Percentiles rank a stretch among this genome's conserved stretches.
These are phyloP conservation scores for Polymixis lichenea DNA, from an alignment of 2,888 invertebrate genomes.

Conservation along the genomic window DNA sequence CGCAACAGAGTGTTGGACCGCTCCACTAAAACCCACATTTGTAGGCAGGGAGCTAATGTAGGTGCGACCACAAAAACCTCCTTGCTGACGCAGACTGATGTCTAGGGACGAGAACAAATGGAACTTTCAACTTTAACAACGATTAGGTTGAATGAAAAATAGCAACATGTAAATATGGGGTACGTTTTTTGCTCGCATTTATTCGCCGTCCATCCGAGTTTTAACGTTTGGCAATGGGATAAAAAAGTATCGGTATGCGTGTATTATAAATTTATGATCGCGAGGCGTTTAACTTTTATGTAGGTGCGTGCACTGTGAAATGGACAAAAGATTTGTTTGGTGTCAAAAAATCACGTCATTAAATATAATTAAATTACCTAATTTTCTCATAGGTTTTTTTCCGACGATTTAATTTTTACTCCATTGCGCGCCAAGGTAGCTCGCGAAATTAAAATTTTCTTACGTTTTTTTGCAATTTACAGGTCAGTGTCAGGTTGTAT, in stretches of 20 bases:
- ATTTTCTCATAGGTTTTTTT: neutral
- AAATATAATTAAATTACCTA: neutral
- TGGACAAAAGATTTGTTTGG: neutral
- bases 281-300: neutral
- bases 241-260: neutral
- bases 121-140: constrained; percentile 71
- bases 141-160: constrained; percentile 73
- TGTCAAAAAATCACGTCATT: neutral
- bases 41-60: constrained; percentile 70
- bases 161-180: constrained; percentile 63
- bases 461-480: too few species aligned
- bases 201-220: constrained; percentile 25
- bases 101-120: constrained; percentile 78
- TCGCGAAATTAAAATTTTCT: too few species aligned
- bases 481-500: too few species aligned
- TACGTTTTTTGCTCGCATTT: constrained; percentile 52
- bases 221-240: constrained; percentile 16
- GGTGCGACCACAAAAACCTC: constrained; percentile 78
- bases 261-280: constrained; percentile 11
- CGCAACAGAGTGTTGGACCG: constrained; percentile 70
- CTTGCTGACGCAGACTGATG: constrained; percentile 77
- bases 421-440: too few species aligned
- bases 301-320: neutral
- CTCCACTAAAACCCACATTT: constrained; percentile 74
- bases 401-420: neutral